phyloP scores from a whole-genome alignment of 2,797 vertebrate species.

The Karalla daura region DNA sequence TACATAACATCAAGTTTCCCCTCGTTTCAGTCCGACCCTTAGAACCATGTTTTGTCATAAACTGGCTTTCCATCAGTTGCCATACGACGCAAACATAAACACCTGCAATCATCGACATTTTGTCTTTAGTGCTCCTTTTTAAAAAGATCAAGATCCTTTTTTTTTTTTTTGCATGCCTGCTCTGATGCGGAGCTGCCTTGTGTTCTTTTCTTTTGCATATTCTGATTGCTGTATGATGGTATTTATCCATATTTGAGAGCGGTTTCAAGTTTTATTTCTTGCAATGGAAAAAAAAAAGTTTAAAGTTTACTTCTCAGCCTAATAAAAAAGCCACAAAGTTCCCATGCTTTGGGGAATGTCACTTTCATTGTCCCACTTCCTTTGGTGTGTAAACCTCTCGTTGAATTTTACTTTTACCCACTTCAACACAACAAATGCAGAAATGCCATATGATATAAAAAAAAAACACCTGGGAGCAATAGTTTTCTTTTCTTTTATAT shows the following conservation, averaged over 20 bases:
- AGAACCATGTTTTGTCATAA: constrained; percentile 76
- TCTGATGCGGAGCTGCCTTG: constrained; percentile 86
- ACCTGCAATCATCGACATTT: constrained; percentile 68
- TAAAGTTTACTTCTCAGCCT: constrained; percentile 71
- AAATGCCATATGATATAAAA: constrained; percentile 84
- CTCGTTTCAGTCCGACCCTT: constrained; percentile 78
- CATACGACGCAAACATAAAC: constrained; percentile 75
- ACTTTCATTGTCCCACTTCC: constrained; percentile 71
- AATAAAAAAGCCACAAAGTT: constrained; percentile 62
- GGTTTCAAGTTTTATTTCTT: constrained; percentile 82
- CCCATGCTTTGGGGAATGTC: constrained; percentile 62
- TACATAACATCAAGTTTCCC: constrained; percentile 72
- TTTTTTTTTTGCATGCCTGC: constrained; percentile 85
- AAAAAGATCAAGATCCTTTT: constrained; percentile 59
- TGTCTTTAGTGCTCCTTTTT: constrained; percentile 80
- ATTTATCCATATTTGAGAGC: constrained; percentile 82
- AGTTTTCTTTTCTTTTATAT: constrained; percentile 84
- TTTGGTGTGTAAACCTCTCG: constrained; percentile 72
- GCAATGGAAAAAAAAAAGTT: constrained; percentile 66
- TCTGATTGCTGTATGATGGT: constrained; percentile 88
- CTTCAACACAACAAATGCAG: constrained; percentile 84
- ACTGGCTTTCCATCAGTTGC: constrained; percentile 75
- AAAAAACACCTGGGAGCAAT: constrained; percentile 91
- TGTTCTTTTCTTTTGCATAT: constrained; percentile 88
- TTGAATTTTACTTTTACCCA: constrained; percentile 78